Evolutionary conservation across 1,140 invertebrate species (phyloP).

Genomic region (Cotesia chilonis): DNA sequence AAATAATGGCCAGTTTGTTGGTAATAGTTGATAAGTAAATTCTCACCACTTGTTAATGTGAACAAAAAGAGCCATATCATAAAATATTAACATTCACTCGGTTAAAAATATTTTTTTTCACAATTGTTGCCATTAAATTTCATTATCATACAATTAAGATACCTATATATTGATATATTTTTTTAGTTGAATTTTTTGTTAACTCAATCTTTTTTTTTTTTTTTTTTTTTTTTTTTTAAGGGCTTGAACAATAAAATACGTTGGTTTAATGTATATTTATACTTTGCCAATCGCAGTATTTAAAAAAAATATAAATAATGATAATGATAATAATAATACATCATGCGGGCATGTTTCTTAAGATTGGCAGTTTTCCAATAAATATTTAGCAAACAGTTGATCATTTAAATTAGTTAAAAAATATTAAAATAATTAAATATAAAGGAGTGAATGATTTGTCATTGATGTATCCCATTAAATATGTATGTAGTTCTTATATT

Average conservation of each 20-base stretch:
- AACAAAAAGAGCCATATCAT: conserved; percentile 11
- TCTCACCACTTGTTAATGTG: neutral
- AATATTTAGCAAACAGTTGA: conserved; percentile 15
- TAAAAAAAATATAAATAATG: too few relatives aligned
- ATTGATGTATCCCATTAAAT: conserved; percentile 27
- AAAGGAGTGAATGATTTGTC: too few relatives aligned
- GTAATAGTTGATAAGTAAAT: neutral
- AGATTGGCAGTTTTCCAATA: conserved; percentile 36
- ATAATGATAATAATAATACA: conserved; percentile 14
- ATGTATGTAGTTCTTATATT: conserved; percentile 56
- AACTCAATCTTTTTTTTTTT: neutral
- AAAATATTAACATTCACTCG: neutral
- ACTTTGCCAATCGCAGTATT: conserved; percentile 31
- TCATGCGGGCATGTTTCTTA: conserved; percentile 34
- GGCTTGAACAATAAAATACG: neutral
- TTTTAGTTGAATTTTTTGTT: too few relatives aligned
- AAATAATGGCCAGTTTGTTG: conserved; percentile 10
- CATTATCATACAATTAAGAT: too few relatives aligned
- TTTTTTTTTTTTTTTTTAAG: neutral
- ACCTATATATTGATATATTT: too few relatives aligned
- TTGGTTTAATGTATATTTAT: conserved; percentile 19
- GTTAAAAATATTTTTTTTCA: conserved; percentile 5
- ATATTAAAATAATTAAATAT: conserved; percentile 14
- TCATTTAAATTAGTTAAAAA: neutral
- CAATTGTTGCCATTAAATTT: conserved; percentile 7